phyloP scores from a whole-genome alignment of 2,113 vertebrate genomes.

The Mesoclemmys tuberculata region DNA sequence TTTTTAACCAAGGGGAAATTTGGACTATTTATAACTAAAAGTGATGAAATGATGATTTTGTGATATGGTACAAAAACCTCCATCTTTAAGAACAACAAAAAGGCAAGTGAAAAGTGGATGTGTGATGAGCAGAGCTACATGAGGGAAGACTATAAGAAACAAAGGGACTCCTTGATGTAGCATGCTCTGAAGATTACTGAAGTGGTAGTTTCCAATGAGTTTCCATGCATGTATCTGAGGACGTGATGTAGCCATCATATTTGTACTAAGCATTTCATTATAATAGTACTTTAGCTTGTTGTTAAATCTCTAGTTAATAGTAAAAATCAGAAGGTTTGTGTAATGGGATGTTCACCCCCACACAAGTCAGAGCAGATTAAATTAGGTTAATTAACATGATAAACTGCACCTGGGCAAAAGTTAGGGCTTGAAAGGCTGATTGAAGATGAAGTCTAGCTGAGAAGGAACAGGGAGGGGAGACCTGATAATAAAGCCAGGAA shows the following conservation, averaged over 20 bases:
- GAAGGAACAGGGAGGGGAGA: neutral
- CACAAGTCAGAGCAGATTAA: neutral
- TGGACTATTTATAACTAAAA: neutral
- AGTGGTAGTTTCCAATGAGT: neutral
- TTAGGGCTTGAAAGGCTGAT: neutral
- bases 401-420: no score
- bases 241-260: neutral
- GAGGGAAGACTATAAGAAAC: neutral
- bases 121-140: neutral
- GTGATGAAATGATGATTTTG: neutral
- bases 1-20: neutral
- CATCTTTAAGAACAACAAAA: neutral
- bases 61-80: neutral
- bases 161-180: neutral
- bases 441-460: neutral
- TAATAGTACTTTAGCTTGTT: neutral
- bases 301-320: no score
- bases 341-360: neutral
- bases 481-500: neutral
- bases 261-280: neutral
- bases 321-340: no score
- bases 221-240: neutral
- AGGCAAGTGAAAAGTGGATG: no score
- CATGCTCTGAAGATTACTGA: neutral
- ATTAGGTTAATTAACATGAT: neutral